These are phyloP conservation scores for Microplitis mediator DNA, from an alignment of 1,140 invertebrate species.

Conservation along the genomic window DNA sequence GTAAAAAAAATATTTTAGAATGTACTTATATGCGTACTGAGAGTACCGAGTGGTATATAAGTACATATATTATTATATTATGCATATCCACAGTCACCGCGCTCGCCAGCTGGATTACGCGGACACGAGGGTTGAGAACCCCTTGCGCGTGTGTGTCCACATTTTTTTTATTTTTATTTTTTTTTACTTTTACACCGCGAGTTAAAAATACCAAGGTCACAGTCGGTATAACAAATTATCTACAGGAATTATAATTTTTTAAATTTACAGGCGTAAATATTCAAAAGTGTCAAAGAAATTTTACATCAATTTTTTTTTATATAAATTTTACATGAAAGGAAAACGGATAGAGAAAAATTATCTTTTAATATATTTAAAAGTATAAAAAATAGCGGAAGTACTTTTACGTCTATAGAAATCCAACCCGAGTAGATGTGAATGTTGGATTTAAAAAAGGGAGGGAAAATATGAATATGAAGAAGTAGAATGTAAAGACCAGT, in stretches of 20 bases:
- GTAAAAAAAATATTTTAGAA: background rate
- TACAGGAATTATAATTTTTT: background rate
- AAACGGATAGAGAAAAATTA: too few species aligned
- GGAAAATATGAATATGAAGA: too few species aligned
- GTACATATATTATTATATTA: background rate
- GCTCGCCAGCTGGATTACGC: too few species aligned
- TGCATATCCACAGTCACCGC: too few species aligned
- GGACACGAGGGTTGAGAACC: background rate
- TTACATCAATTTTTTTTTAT: too few species aligned
- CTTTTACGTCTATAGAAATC: too few species aligned
- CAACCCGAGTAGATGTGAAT: too few species aligned
- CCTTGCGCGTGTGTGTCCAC: background rate
- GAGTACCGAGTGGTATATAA: background rate
- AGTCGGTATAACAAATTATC: background rate
- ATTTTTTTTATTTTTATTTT: background rate
- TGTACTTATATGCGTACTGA: background rate
- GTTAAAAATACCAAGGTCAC: conserved; percentile 8
- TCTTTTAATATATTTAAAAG: background rate
- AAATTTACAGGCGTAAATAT: too few species aligned
- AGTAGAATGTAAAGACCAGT: too few species aligned
- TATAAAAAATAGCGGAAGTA: background rate
- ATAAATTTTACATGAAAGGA: too few species aligned
- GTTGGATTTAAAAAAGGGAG: too few species aligned
- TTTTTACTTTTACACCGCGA: background rate
- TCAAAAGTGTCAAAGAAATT: too few species aligned